Evolutionary conservation across 37 sponge, comb jelly and placozoan genomes (phyloP).

Genomic region (Haliclona indistincta): DNA sequence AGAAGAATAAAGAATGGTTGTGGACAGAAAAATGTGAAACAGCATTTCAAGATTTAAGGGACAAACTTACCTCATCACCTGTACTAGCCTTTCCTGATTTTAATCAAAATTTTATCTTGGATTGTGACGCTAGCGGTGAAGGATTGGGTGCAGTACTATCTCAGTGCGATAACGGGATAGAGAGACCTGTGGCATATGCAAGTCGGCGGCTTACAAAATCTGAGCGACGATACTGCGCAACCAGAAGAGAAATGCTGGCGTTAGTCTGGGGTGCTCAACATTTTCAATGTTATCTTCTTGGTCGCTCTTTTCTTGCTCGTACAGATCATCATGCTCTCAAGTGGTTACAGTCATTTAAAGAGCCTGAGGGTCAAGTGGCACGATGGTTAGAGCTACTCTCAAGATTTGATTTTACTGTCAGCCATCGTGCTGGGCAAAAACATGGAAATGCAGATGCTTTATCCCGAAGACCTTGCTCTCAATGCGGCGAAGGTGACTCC

Average conservation of each 20-base stretch:
- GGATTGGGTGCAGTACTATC: constrained; percentile 42
- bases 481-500: no score
- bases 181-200: constrained; percentile 11
- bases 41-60: constrained; percentile 14
- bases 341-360: constrained; percentile 1
- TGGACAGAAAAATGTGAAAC: constrained; percentile 7
- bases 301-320: neutral
- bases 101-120: constrained; percentile 5
- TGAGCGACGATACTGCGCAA: constrained; percentile 6
- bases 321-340: constrained; percentile 7
- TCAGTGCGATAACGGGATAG: constrained; percentile 8
- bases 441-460: constrained; percentile 17
- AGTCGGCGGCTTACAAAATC: constrained; percentile 2
- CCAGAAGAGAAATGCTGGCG: neutral
- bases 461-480: neutral
- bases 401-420: neutral
- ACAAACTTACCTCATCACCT: constrained; percentile 15
- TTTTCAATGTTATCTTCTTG: neutral
- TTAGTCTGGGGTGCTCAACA: neutral
- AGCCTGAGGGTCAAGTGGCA: constrained; percentile 4
- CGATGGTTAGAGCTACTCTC: constrained; percentile 2
- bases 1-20: neutral
- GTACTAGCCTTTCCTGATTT: constrained; percentile 32
- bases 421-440: neutral
- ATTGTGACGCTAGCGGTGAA: constrained; percentile 19